These are phyloP conservation scores for Gryllus longicercus DNA, from an alignment of 2,888 invertebrate species.

Conservation along the genomic window DNA sequence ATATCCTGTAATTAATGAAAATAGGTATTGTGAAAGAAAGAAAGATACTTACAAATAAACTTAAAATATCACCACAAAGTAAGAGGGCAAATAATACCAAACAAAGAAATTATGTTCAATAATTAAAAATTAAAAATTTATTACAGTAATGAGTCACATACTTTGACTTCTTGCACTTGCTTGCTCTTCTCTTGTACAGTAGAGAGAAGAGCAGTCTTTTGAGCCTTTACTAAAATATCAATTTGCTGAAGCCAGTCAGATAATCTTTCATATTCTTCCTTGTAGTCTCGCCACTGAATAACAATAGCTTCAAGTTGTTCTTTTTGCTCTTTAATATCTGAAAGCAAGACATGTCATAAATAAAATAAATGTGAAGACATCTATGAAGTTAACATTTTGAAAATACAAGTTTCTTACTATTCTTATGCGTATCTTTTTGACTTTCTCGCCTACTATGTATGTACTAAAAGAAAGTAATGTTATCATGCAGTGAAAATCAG, in stretches of 20 bases:
- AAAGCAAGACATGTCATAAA: slow-evolving; percentile 34
- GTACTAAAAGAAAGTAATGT: no score
- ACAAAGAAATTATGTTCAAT: not conserved
- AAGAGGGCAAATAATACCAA: not conserved
- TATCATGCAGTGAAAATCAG: no score
- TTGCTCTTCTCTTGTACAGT: slow-evolving; percentile 78
- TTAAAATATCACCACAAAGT: not conserved
- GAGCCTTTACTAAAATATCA: slow-evolving; percentile 84
- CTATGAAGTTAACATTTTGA: not conserved
- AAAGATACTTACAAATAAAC: slow-evolving; percentile 21
- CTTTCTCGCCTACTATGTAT: not conserved
- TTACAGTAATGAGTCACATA: slow-evolving; percentile 29
- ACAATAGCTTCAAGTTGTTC: slow-evolving; percentile 77
- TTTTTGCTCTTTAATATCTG: slow-evolving; percentile 79
- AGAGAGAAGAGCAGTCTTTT: slow-evolving; percentile 77
- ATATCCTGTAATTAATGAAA: slow-evolving; percentile 56
- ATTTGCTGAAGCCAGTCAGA: slow-evolving; percentile 92
- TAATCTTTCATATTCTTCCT: slow-evolving; percentile 86
- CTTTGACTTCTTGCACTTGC: slow-evolving; percentile 71
- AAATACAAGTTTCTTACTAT: slow-evolving; percentile 17
- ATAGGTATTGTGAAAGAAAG: no score
- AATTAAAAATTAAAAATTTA: no score
- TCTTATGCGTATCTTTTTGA: not conserved
- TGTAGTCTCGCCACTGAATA: slow-evolving; percentile 83
- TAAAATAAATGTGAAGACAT: no score